Evolutionary conservation across 2,113 vertebrate species (phyloP), one percentile per base, ranked within the genome.

Genomic region (Triplophysa rosa): DNA sequence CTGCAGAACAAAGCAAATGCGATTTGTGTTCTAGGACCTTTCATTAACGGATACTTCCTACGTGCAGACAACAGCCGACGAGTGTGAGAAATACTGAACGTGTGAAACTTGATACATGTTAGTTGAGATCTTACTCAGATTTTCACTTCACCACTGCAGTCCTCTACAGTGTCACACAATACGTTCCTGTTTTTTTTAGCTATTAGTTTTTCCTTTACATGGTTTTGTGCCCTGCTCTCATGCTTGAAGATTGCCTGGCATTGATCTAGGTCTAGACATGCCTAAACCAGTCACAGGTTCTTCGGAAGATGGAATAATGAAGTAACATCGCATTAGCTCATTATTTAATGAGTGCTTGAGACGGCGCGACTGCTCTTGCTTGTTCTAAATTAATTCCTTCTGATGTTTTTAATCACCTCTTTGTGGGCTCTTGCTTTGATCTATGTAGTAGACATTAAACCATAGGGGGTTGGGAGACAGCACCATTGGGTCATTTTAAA

Each of bases 331-430:
- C 52, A 77, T 86, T 82, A 73, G 65, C 59, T 75, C 37, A n/a
- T 68, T 45, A 49, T 69, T 49, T 52, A 63, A 69, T 69, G 64
- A 74, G 47, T 24, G 24, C 23, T 64, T 26, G 26, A 69, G 45
- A 77, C 37, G 12, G 64, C 84, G 83, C 81, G 87, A 19, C 80
- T 58, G 78, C 37, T 70, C 81, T 68, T 84, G 81, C 83, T 88
- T 76, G 81, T 13, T 78, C 84, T 86, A 80, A 87, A 88, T 88
- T 84, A 90, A 87, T 85, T 82, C 61, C 62, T 70, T 80, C 84
- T 85, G 82, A 89, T 89, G 87, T 86, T 70, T 91, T 91, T 88
- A 90, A 90, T 87, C 85, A 83, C 82, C 61, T 89, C 86, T 89
- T 89, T 90, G 86, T 77, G 83, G 84, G 21, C 58, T 62, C 23